phyloP scores from a whole-genome alignment of 2,888 invertebrate species.

The Camptogramma bilineatum region DNA sequence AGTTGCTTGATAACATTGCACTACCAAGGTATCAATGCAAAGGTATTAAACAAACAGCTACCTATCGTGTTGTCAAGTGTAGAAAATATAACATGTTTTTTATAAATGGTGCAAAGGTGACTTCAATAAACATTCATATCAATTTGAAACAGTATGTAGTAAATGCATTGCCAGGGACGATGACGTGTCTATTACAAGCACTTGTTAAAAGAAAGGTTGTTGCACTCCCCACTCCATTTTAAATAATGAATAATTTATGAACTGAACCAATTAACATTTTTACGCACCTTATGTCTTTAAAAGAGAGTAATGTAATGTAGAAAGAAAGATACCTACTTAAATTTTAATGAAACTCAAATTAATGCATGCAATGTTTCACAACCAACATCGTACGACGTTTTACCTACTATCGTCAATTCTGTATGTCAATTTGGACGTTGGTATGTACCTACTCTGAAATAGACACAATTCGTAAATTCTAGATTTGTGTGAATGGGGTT shows the following conservation, averaged over 20 bases:
- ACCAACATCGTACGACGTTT: not conserved
- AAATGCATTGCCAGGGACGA: constrained; percentile 40
- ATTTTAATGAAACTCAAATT: not conserved
- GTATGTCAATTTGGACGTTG: not conserved
- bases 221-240: constrained; percentile 38
- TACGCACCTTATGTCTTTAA: constrained; percentile 22
- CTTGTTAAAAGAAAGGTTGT: constrained; percentile 48
- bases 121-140: constrained; percentile 57
- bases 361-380: not conserved
- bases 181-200: constrained; percentile 39
- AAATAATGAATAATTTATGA: constrained; percentile 32
- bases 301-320: constrained; percentile 1
- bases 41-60: constrained; percentile 47
- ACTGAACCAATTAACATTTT: constrained; percentile 24
- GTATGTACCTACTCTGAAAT: not conserved
- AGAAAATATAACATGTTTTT: constrained; percentile 33
- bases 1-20: constrained; percentile 30
- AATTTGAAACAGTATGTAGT: constrained; percentile 47
- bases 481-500: not conserved
- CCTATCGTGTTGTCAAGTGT: constrained; percentile 48
- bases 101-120: constrained; percentile 47
- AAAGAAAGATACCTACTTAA: not conserved
- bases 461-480: not conserved
- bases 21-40: constrained; percentile 46
- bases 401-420: not conserved